Conservation (phyloP, 2,113 vertebrate species). For the Menidia beryllina region DNA sequence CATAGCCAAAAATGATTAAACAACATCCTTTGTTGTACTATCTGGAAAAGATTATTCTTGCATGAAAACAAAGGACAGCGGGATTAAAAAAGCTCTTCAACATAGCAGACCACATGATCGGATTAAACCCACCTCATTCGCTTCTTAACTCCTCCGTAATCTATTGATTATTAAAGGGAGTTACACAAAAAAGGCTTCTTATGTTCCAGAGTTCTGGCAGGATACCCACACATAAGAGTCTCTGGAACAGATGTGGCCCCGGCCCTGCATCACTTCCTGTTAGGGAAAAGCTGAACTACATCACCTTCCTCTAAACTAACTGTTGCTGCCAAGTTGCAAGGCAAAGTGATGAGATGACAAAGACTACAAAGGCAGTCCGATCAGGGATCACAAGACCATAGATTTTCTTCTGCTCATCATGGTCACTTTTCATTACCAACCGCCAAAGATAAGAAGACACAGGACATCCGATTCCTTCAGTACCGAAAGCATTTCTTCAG, state of each 20-base stretch:
- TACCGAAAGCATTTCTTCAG: no score
- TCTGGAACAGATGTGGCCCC: slow-evolving; percentile 3
- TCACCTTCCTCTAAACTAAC: no score
- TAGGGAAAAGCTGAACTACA: background rate
- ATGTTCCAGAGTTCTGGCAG: background rate
- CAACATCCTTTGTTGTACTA: slow-evolving; percentile 56
- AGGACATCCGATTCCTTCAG: no score
- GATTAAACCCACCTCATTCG: background rate
- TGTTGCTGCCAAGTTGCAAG: no score
- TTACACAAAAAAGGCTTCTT: slow-evolving; percentile 8
- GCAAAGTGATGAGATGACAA: no score
- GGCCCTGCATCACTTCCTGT: slow-evolving; percentile 19
- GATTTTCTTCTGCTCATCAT: no score
- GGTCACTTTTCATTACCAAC: no score
- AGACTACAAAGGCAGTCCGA: no score
- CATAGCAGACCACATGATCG: background rate
- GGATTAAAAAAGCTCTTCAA: slow-evolving; percentile 6
- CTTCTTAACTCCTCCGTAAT: background rate
- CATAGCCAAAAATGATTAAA: slow-evolving; percentile 39
- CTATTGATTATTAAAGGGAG: background rate
- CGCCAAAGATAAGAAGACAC: no score
- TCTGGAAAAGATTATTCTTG: slow-evolving; percentile 35
- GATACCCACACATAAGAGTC: background rate
- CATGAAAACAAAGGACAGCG: slow-evolving; percentile 29
- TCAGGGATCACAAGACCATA: no score